Percentiles rank a stretch among this genome's conserved stretches.
These are phyloP conservation scores for Euproctis similis DNA, from an alignment of 2,888 invertebrate genomes.

Conservation along the genomic window DNA sequence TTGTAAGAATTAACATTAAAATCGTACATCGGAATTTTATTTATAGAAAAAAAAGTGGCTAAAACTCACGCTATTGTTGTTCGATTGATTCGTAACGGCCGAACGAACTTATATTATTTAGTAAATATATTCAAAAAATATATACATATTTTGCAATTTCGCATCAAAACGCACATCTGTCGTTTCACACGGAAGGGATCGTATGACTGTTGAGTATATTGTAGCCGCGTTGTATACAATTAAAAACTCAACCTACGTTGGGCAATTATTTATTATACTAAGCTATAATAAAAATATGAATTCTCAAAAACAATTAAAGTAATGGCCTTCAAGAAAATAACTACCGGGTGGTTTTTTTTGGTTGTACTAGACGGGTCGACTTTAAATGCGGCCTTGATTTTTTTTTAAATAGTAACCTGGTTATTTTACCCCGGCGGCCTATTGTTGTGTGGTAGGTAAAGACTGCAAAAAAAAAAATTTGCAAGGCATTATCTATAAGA, in stretches of 20 bases:
- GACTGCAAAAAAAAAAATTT: slow-evolving; percentile 52
- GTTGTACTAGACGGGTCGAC: slow-evolving; percentile 18
- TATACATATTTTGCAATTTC: slow-evolving; percentile 71
- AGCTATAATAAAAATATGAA: slow-evolving; percentile 9
- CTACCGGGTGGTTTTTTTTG: slow-evolving; percentile 16
- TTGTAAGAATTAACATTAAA: slow-evolving; percentile 69
- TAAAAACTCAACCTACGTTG: slow-evolving; percentile 21
- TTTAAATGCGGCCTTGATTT: slow-evolving; percentile 38
- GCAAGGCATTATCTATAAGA: slow-evolving; percentile 50
- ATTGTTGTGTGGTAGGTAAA: slow-evolving; percentile 41
- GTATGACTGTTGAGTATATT: slow-evolving; percentile 36
- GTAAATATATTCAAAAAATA: slow-evolving; percentile 73
- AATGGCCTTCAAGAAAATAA: slow-evolving; percentile 13
- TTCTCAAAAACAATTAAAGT: slow-evolving; percentile 13
- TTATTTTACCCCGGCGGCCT: slow-evolving; percentile 43
- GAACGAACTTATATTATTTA: slow-evolving; percentile 59
- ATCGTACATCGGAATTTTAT: slow-evolving; percentile 64
- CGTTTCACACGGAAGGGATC: slow-evolving; percentile 64
- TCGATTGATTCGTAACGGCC: slow-evolving; percentile 74
- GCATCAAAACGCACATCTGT: slow-evolving; percentile 64
- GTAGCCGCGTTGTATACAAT: slow-evolving; percentile 38
- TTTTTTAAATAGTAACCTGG: slow-evolving; percentile 43
- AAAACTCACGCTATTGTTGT: slow-evolving; percentile 67
- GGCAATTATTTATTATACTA: slow-evolving; percentile 14
- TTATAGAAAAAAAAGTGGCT: slow-evolving; percentile 63